These are phyloP conservation scores for Drosophila erecta DNA, from an alignment of 1,140 invertebrate species.

Conservation along the genomic window DNA sequence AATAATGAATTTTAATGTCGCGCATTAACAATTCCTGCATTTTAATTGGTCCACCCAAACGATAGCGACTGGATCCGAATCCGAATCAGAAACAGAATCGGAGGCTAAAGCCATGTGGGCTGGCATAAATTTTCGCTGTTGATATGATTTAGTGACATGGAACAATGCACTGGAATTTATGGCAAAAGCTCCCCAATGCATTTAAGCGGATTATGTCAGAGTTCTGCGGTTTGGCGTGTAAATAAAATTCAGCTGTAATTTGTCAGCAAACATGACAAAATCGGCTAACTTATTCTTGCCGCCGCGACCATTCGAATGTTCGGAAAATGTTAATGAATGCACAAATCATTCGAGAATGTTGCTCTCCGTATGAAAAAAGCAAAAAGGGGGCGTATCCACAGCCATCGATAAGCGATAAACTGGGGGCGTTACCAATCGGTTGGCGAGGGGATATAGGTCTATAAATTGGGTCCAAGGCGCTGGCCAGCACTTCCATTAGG, in stretches of 20 bases:
- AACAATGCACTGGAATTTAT: slow-evolving; percentile 83
- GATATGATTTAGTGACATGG: slow-evolving; percentile 83
- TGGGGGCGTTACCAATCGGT: slow-evolving; percentile 46
- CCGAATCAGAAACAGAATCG: slow-evolving; percentile 12
- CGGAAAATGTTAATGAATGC: slow-evolving; percentile 58
- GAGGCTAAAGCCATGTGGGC: slow-evolving; percentile 53
- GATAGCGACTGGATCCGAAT: slow-evolving; percentile 12
- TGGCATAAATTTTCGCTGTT: slow-evolving; percentile 80
- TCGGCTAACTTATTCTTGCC: slow-evolving; percentile 22
- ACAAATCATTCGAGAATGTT: slow-evolving; percentile 51
- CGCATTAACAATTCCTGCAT: slow-evolving; percentile 83
- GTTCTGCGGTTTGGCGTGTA: slow-evolving; percentile 26
- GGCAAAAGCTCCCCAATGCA: slow-evolving; percentile 66
- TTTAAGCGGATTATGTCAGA: slow-evolving; percentile 81
- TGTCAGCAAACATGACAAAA: slow-evolving; percentile 71
- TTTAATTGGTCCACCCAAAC: slow-evolving; percentile 72
- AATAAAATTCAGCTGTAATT: slow-evolving; percentile 64
- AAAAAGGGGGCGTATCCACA: slow-evolving; percentile 38
- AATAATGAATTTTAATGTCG: slow-evolving; percentile 83
- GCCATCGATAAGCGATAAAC: slow-evolving; percentile 53
- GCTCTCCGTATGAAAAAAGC: slow-evolving; percentile 6
- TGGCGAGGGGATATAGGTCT: slow-evolving; percentile 9
- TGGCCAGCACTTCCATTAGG: slow-evolving; percentile 50
- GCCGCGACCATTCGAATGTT: slow-evolving; percentile 35
- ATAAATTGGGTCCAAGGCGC: slow-evolving; percentile 7